Evolutionary conservation across 2,888 invertebrate genomes (phyloP), one percentile per base, ranked within the genome.

Genomic region (Meta bourneti): DNA sequence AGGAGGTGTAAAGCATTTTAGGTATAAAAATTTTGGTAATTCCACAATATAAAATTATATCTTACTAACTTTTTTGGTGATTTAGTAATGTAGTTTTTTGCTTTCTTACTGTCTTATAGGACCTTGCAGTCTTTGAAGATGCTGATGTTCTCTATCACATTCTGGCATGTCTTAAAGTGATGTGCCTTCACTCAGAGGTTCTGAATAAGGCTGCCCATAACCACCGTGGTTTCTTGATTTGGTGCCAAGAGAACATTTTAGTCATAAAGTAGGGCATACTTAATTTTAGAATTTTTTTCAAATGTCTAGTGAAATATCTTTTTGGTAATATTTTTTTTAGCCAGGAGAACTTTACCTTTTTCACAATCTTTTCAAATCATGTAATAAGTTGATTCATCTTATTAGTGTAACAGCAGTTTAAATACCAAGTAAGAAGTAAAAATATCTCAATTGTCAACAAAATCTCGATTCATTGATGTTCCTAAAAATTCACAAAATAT

Each of bases 181-280:
- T 99, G 94, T 97, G 98, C 89, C 96, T 99, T 49, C 98, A 99
- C 94, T 98, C 98, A 0, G 99, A 99, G 94, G 98, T 98, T n/a
- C 96, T 98, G 93, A 96, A 96, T 19, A 97, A 97, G 94, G 97
- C 98, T 0, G 96, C 98, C 0, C 97, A 97, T 92, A 98, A 99
- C 94, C 98, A 99, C 94, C 96, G 97, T 94, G 98, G 98, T 86
- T 98, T 98, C 95, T 97, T 99, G 92, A 98, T 98, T 94, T 98
- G 98, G 98, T 98, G 98, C 93, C 98, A 99, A 95, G 98, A 99
- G 95, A 98, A 98, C 95, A 95, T 98, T 70, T 96, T 99, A 5
- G 98, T 99, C 93, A 98, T 98, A 94, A 98, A 98, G 98, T 98
- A 95, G 95, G 96, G 52, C 20, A n/a, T 7, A 9, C 77, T 70